Base-by-base conservation (phyloP, 1,140 invertebrate species). In the Metaphire vulgaris region DNA sequence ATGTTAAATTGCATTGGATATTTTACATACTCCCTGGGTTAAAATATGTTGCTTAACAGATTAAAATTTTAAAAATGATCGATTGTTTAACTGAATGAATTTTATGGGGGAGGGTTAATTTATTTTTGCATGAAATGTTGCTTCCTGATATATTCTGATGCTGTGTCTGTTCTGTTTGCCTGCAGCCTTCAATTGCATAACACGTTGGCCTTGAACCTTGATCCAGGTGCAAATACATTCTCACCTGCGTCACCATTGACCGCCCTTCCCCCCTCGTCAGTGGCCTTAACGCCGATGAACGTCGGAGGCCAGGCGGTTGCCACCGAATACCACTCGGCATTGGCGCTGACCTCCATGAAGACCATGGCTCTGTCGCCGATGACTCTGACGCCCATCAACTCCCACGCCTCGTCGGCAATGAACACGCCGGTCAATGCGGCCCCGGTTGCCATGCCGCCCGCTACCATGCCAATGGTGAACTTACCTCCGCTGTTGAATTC, bases 281-380 rank as follows among this genome's bases (percentile, higher is more conserved):
- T 56, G 41, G 41, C 41, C 41, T 56, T 56, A 56, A n/a, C n/a
- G n/a, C n/a, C n/a, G n/a, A n/a, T n/a, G n/a, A 56, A 56, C 41
- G 6, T 56, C 41, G 41, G 41, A 6, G n/a, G n/a, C n/a, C n/a
- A n/a, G n/a, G n/a, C n/a, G n/a, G n/a, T n/a, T n/a, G n/a, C n/a
- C n/a, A 21, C 41, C 41, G 41, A 56, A 56, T 56, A 56, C 41
- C 41, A 56, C 21, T 6, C 6, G 41, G 41, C 41, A 56, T 6
- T 56, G 6, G 41, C 41, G 6, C 41, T 56, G 6, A 56, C 41
- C 6, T 56, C 41, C 6, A 56, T 56, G 41, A 56, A 56, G 6
- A 12, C 41, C 41, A 21, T 56, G 6, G 21, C 41, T 21, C 41
- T 56, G 41, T 56, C 41, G 41, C 21, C 41, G 21, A 56, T 56